These are phyloP conservation scores for Scolopax bukidnonensis DNA, from an alignment of 2,797 vertebrate genomes.

Conservation along the genomic window DNA sequence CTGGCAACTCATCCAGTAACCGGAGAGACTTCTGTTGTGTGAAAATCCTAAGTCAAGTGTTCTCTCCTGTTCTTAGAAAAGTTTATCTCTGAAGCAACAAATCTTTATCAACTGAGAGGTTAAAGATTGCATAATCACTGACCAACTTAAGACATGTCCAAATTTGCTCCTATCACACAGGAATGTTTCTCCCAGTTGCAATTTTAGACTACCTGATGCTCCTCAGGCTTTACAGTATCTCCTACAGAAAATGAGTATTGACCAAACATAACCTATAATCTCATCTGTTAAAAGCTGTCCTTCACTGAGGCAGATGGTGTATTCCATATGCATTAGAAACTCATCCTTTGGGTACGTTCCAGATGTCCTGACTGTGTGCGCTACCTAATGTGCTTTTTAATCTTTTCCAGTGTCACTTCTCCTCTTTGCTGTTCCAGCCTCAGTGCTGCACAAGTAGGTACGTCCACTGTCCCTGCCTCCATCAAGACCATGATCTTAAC, in stretches of 20 bases:
- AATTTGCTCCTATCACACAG: not conserved
- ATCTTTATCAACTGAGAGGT: not conserved
- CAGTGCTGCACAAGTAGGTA: not conserved
- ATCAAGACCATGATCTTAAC: not conserved
- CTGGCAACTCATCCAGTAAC: not conserved
- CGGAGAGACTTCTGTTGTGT: not conserved
- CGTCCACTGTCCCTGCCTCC: not conserved
- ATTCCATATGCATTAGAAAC: not conserved
- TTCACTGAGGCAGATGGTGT: not conserved
- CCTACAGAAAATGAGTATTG: not conserved
- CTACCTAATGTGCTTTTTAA: not conserved
- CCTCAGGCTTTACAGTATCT: not conserved
- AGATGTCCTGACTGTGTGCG: not conserved
- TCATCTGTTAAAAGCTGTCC: not conserved
- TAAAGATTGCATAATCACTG: not conserved
- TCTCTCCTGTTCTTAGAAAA: not conserved
- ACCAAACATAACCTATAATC: not conserved
- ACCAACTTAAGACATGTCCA: not conserved
- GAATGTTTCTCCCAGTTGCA: not conserved
- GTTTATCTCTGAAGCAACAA: not conserved
- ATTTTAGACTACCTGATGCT: not conserved
- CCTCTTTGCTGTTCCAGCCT: not conserved
- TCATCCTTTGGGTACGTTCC: not conserved
- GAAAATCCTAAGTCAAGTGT: not conserved
- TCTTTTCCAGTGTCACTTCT: not conserved